Evolutionary conservation across 1,140 invertebrate genomes (phyloP), one percentile per base, ranked within the genome.

Genomic region (Bemisia tabaci): DNA sequence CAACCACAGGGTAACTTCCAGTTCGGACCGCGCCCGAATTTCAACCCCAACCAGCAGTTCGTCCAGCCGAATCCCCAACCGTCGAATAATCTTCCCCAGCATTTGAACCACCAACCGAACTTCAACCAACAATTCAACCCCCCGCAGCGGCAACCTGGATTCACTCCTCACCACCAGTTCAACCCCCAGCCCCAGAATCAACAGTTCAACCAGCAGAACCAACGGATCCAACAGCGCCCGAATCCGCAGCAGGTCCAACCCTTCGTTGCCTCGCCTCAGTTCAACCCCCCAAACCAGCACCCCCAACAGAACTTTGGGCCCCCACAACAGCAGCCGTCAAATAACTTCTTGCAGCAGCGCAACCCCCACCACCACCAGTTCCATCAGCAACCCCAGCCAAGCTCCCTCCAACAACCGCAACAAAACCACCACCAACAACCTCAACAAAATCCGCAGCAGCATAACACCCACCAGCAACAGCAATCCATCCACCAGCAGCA

Each of bases 381-480:
- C 22, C 64, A 63, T 12, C 73, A 74, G 60, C 70, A 70, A 25
- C 69, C 70, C 2, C 70, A 69, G 0, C 73, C 77, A 65, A 76
- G 75, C 26, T 71, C 1, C 39, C 74, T 63, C 69, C 73, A 23
- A 67, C 71, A 71, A 33, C 71, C 59, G 26, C 73, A 75, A 5
- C 75, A 79, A 48, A 75, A 78, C 65, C 74, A 73, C 33, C 70
- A 72, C 26, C 69, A 74, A 23, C 74, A 75, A 27, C 73, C 78
- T 12, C 62, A 74, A 23, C 65, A 75, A 2, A 74, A 75, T 25
- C 74, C 76, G 22, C 70, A 71, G 0, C 73, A 76, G 5, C 74
- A 76, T 27, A 71, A 73, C 24, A 71, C 70, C 22, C 72, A 75
- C 12, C 73, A 75, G 23, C 74, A 76, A 12, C 74, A 75, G 2